Evolutionary conservation across 1,140 invertebrate species (phyloP), one percentile per base, ranked within the genome.

Genomic region (Hyposmocoma kahamanoa): DNA sequence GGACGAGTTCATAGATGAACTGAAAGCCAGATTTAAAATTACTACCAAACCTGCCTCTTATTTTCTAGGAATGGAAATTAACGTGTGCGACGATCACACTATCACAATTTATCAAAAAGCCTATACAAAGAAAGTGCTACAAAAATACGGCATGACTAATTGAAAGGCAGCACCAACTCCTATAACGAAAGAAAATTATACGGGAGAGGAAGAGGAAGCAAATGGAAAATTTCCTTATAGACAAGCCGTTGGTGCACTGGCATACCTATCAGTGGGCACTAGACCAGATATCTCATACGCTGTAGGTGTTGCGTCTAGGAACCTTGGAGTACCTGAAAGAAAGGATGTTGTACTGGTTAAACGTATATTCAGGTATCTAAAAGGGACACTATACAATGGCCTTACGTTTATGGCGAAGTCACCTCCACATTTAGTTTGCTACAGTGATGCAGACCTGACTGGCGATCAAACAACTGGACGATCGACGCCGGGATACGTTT

Each of bases 251-350:
- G 78, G 79, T 41, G 51, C 73, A 13, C 42, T 85, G 15, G 70
- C 84, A 53, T 83, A 74, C 28, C 24, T 56, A 22, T 30, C 74
- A 62, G 54, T 70, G 21, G 67, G 63, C 3, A 81, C 83, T 11
- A 73, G 84, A 56, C 76, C 84, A n/a, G 72, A 85, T 46, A 54
- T 86, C 13, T 66, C 67, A 26, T 83, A 62, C 54, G 67, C 65
- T 32, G 65, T 83, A 10, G 59, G 61, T 24, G 53, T 67, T 19
- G 41, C 62, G 6, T 76, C 67, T 17, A 68, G 72, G 58, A 50
- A 56, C 20, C 59, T 81, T 6, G 74, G 82, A 53, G 71, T 68
- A 49, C 71, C 72, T 46, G 57, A 57, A 38, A 28, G 13, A 24
- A 55, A 72, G 54, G 67, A 81, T 59, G 38, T 68, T 21, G 30